Evolutionary conservation across 92 coral and sea anemone genomes (phyloP).

Genomic region (Diadumene lineata): DNA sequence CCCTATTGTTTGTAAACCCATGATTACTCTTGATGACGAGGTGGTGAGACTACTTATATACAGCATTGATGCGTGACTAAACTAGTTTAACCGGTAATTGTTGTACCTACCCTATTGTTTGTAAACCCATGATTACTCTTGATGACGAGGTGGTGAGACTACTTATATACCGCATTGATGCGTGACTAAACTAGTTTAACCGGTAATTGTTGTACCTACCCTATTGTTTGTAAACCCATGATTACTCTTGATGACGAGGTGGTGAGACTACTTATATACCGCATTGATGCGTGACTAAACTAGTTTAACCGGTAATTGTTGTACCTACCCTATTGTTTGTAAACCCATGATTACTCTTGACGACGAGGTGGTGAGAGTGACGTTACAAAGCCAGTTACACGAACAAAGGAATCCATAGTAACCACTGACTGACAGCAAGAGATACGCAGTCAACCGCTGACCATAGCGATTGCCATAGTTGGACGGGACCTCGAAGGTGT

Average conservation of each 20-base stretch:
- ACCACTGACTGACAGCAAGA: slow-evolving; percentile 9
- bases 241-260: background rate
- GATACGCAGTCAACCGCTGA: slow-evolving; percentile 35
- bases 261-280: background rate
- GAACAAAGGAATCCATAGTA: background rate
- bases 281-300: background rate
- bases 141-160: too few species aligned
- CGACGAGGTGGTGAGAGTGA: background rate
- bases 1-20: too few species aligned
- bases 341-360: background rate
- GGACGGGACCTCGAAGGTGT: slow-evolving; percentile 19
- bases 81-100: too few species aligned
- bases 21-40: too few species aligned
- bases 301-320: background rate
- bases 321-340: background rate
- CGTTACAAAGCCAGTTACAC: slow-evolving; percentile 33
- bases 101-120: too few species aligned
- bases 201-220: background rate
- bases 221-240: background rate
- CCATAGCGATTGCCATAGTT: slow-evolving; percentile 24
- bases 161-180: too few species aligned
- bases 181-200: too few species aligned
- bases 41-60: too few species aligned
- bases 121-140: too few species aligned
- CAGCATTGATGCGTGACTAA: too few species aligned